Evolutionary conservation across 92 coral and sea anemone genomes (phyloP), one percentile per base, ranked within the genome.

Genomic region (Parazoanthus atlanticus): DNA sequence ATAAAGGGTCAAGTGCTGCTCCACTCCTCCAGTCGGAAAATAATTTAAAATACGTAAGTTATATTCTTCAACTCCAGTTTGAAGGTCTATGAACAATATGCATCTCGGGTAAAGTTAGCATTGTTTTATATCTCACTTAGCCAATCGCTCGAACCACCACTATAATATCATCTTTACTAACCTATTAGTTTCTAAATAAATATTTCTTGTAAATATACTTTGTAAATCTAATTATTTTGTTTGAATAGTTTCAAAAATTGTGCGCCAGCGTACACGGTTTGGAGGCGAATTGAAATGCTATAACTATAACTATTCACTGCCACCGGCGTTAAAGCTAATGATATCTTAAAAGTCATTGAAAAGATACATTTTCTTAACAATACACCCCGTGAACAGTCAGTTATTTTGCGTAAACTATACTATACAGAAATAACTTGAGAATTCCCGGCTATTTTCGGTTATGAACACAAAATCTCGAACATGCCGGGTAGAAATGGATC

Each of bases 401-500:
- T 30, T 30, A 12, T 3, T 72, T 72, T 29, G 15, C 76, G 23
- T 25, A 72, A 30, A 72, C 16, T n/a, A 8, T 23, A 73, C 12
- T 43, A 3, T 3, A 26, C 54, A 43, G 40, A 15, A 75, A 72
- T 21, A 49, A 64, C 26, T 17, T 33, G 17, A 23, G n/a, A 25
- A 75, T 23, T 86, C 72, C 56, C 47, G 5, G 52, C n/a, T 8
- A 33, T 6, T 49, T 49, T 74, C 52, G 58, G 83, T 85, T 79
- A 93, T 15, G 93, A 91, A 77, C 98, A 97, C 91, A 97, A 86
- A 47, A 95, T 95, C 75, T 97, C 99, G 80, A 96, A 90, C 78
- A 97, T 93, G 19, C 96, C 98, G 8, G 98, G 96, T 21, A 95
- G 86, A 91, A 94, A 97, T 6, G 94, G 95, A 65, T 97, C 99